Evolutionary conservation across 1,140 invertebrate genomes (phyloP).

Genomic region (Lordiphosa collinella): DNA sequence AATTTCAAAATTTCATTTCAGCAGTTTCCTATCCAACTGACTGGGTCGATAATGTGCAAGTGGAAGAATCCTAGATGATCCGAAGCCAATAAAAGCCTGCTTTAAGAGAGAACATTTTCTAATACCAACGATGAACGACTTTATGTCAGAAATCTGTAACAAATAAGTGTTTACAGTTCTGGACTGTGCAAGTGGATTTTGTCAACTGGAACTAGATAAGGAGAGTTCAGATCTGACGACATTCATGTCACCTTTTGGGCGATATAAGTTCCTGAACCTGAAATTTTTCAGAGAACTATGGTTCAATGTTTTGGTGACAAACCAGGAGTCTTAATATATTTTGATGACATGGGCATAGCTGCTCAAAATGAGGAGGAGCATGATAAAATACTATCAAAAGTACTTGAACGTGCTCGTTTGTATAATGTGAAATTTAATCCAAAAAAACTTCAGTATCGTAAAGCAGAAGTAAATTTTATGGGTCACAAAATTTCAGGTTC

Average conservation of each 20-base stretch:
- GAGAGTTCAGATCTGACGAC: slow-evolving; percentile 26
- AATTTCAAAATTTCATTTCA: too few species aligned
- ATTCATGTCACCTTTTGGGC: slow-evolving; percentile 39
- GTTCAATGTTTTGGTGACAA: slow-evolving; percentile 1
- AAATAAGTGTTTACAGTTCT: slow-evolving; percentile 17
- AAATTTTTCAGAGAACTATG: slow-evolving; percentile 70
- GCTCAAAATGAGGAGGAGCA: neutral
- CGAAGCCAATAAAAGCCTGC: slow-evolving; percentile 21
- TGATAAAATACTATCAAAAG: too few species aligned
- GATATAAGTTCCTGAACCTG: slow-evolving; percentile 51
- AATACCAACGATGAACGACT: slow-evolving; percentile 43
- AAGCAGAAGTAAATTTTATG: too few species aligned
- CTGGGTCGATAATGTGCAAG: too few species aligned
- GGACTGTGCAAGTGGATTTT: slow-evolving; percentile 23
- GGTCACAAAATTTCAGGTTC: too few species aligned
- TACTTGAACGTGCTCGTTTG: too few species aligned
- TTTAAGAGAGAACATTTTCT: slow-evolving; percentile 30
- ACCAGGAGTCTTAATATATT: neutral
- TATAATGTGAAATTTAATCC: too few species aligned
- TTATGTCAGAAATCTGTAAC: neutral
- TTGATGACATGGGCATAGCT: neutral
- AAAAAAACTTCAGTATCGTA: too few species aligned
- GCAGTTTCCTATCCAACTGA: too few species aligned
- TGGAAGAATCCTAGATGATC: slow-evolving; percentile 12
- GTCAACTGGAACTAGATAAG: slow-evolving; percentile 23